A percentile compares a stretch with the other conserved stretches of the same genome.
phyloP scores from a whole-genome alignment of 2,888 invertebrate genomes.

The Pterostichus niger region DNA sequence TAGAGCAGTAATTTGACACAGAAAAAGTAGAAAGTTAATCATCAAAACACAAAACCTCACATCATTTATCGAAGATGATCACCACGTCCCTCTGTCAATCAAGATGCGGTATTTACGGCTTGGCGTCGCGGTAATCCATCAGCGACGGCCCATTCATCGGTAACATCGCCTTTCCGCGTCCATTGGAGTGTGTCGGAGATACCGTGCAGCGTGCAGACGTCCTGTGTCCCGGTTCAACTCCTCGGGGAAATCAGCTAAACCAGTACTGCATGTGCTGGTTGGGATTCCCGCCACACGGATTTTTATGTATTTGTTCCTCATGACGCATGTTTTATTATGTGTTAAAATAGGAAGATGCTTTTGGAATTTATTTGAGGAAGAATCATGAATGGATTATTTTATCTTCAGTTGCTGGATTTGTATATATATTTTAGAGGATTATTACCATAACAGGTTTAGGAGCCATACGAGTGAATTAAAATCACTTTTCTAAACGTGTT shows the following conservation, averaged over 20 bases:
- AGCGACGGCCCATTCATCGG: constrained; percentile 73
- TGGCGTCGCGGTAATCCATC: constrained; percentile 71
- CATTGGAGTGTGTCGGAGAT: constrained; percentile 78
- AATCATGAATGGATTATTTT: too few species aligned
- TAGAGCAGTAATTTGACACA: neutral
- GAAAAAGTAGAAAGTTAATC: neutral
- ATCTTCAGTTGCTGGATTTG: too few species aligned
- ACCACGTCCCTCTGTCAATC: constrained; percentile 25
- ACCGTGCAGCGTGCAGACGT: constrained; percentile 67
- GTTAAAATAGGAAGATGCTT: constrained; percentile 27
- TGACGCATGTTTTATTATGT: constrained; percentile 31
- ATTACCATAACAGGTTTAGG: too few species aligned
- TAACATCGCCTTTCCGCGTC: constrained; percentile 75
- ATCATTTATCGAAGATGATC: constrained; percentile 15
- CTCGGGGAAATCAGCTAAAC: constrained; percentile 77
- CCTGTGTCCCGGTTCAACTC: constrained; percentile 68
- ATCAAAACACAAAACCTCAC: constrained; percentile 13
- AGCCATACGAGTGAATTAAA: too few species aligned
- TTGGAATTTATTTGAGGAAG: constrained; percentile 12
- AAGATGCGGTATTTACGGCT: constrained; percentile 11
- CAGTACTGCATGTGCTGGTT: constrained; percentile 64
- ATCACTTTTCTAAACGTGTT: too few species aligned
- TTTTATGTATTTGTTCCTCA: constrained; percentile 46
- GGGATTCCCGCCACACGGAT: constrained; percentile 13
- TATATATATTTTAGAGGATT: too few species aligned